Evolutionary conservation across 1,140 invertebrate species (phyloP), one percentile per base, ranked within the genome.

Genomic region (Amyelois transitella): DNA sequence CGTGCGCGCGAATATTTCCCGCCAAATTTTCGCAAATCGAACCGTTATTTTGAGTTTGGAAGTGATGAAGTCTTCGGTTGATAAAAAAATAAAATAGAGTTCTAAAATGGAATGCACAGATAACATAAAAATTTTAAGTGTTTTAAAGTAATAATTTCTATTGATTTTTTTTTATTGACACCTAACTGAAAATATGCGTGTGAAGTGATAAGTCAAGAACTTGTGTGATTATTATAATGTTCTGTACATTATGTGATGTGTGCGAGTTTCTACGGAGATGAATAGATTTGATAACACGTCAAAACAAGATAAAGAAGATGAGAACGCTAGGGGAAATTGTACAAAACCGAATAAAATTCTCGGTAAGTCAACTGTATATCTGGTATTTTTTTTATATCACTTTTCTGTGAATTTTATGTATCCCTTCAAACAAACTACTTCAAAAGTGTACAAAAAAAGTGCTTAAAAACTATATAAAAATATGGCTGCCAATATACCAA

Each of bases 261-360:
- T 25, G 43, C 14, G 19, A 32, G 43, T 7, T 14, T 24, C 10
- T 57, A 54, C 47, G 58, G 75, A 80, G 69, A 84, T 84, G 81
- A 81, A 80, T 66, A 80, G 71, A 74, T 69, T 84, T 55, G 77
- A 84, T 5, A 74, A 60, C 28, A 62, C 65, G 19, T 64, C 64
- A 18, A 81, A 72, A 70, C 66, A 71, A 21, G 78, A 76, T 18
- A 79, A 62, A 51, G 78, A 81, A 14, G 70, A 72, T 7, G 75
- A 80, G 4, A 38, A 69, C 58, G 59, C 60, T 1, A 64, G 61
- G 60, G 69, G 71, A 8, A 81, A 84, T 47, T 84, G 81, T 63
- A 84, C 77, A 0, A 84, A 78, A 48, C 75, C 72, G 47, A 75
- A 67, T 18, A 84, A 81, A 73, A 59, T 77, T 32, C 64, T 84